These are phyloP conservation scores for Xenopus borealis DNA, from an alignment of 2,113 vertebrate genomes.

Conservation along the genomic window DNA sequence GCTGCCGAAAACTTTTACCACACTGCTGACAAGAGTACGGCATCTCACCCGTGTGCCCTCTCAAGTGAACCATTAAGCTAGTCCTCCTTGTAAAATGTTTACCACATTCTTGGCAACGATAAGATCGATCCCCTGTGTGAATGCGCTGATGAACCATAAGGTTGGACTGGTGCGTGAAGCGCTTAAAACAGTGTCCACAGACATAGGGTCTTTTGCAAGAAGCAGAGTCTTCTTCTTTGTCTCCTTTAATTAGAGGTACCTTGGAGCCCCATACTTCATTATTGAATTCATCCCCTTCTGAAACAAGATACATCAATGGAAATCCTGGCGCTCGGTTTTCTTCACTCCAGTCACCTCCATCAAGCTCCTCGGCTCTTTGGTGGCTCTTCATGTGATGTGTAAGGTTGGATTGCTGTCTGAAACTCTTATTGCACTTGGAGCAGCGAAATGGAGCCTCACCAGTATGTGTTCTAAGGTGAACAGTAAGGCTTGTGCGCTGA, in stretches of 20 bases:
- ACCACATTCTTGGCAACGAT: constrained; percentile 43
- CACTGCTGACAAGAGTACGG: constrained; percentile 36
- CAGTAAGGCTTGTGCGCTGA: constrained; percentile 87
- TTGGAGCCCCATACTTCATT: constrained; percentile 17
- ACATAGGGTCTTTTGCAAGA: constrained; percentile 43
- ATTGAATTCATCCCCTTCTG: background rate
- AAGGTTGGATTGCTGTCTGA: constrained; percentile 57
- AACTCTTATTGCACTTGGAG: constrained; percentile 51
- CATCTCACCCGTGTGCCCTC: constrained; percentile 40
- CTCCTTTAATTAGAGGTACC: constrained; percentile 15
- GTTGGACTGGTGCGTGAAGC: constrained; percentile 39
- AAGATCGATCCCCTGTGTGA: constrained; percentile 41
- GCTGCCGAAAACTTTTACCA: constrained; percentile 39
- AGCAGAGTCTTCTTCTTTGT: background rate
- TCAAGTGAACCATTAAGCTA: constrained; percentile 37
- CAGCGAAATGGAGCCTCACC: constrained; percentile 62
- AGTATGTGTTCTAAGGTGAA: constrained; percentile 85
- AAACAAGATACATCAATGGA: constrained; percentile 39
- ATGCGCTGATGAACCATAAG: constrained; percentile 44
- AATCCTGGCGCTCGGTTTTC: constrained; percentile 29
- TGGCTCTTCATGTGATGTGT: constrained; percentile 56
- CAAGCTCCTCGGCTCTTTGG: constrained; percentile 47
- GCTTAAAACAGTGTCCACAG: constrained; percentile 37
- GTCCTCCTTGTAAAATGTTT: constrained; percentile 39
- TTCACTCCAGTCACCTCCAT: constrained; percentile 21